phyloP scores from a whole-genome alignment of 2,888 invertebrate genomes.

The Andrena bucephala region DNA sequence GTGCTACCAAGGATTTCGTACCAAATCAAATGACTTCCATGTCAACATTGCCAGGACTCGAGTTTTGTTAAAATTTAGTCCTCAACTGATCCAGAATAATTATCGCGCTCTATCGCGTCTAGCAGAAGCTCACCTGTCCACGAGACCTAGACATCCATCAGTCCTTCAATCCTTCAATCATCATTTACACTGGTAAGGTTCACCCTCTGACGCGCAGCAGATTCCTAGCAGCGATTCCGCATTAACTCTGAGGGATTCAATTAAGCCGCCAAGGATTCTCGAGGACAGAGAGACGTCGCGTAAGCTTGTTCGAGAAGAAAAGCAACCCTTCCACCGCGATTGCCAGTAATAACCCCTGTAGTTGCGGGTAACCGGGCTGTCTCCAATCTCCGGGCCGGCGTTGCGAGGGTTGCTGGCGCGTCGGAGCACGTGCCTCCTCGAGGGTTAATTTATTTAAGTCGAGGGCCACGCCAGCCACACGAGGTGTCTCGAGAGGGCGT shows the following conservation, averaged over 20 bases:
- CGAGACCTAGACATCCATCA: too few species aligned
- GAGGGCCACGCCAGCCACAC: conserved; percentile 45
- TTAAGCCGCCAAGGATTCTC: conserved; percentile 33
- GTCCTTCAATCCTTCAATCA: background rate
- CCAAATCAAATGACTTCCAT: too few species aligned
- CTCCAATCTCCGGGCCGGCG: conserved; percentile 14
- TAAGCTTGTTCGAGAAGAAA: background rate
- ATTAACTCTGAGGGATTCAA: conserved; percentile 43
- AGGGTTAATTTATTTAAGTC: conserved; percentile 71
- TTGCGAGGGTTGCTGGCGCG: conserved; percentile 43
- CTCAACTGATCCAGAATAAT: background rate
- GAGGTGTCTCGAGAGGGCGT: conserved; percentile 50
- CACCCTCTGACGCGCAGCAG: background rate
- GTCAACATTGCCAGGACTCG: too few species aligned
- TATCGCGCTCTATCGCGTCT: too few species aligned
- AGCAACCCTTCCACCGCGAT: conserved; percentile 42
- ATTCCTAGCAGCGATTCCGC: background rate
- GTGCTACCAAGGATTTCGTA: too few species aligned
- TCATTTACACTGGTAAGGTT: conserved; percentile 8
- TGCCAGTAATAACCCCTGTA: conserved; percentile 48
- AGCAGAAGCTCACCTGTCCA: too few species aligned
- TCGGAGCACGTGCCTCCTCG: conserved; percentile 65
- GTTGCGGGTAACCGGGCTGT: conserved; percentile 50
- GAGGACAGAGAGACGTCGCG: background rate
- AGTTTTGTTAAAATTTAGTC: background rate